These are phyloP conservation scores for Macrophya alboannulata DNA, from an alignment of 2,888 invertebrate species.

Conservation along the genomic window DNA sequence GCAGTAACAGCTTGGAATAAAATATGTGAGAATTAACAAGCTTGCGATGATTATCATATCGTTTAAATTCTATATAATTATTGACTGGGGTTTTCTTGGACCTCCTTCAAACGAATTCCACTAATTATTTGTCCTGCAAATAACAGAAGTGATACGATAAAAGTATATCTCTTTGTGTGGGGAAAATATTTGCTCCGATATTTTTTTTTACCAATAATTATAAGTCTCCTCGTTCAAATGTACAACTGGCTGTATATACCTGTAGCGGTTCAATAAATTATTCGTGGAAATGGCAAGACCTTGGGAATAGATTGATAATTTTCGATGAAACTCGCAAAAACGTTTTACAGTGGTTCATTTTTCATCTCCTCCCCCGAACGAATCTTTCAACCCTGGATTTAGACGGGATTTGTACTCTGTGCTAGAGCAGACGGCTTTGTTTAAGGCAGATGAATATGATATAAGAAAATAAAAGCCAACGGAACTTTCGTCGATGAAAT, in stretches of 20 bases:
- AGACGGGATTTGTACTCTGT: not conserved
- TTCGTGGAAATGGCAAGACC: not conserved
- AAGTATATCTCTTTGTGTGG: not conserved
- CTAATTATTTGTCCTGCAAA: slow-evolving; percentile 25
- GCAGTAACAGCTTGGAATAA: not conserved
- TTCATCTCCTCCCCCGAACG: not conserved
- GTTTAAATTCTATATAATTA: not conserved
- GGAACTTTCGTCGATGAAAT: not conserved
- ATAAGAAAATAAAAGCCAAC: not conserved
- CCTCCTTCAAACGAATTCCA: not conserved
- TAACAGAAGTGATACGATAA: not conserved
- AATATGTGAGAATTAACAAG: slow-evolving; percentile 14
- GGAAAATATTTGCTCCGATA: slow-evolving; percentile 26
- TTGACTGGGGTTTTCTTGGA: not conserved
- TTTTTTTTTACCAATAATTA: not conserved
- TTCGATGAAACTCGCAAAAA: not conserved
- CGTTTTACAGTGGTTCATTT: not conserved
- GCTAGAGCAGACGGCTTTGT: not conserved
- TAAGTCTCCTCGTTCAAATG: not conserved
- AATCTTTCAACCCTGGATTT: not conserved
- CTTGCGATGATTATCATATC: slow-evolving; percentile 13
- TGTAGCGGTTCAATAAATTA: not conserved
- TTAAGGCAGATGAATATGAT: slow-evolving; percentile 1
- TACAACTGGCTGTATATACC: not conserved
- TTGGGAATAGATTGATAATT: not conserved